Percentiles rank a stretch among this genome's conserved stretches.
These are phyloP conservation scores for Pristionchus fissidentatus DNA, from an alignment of 2,888 invertebrate genomes.

Conservation along the genomic window DNA sequence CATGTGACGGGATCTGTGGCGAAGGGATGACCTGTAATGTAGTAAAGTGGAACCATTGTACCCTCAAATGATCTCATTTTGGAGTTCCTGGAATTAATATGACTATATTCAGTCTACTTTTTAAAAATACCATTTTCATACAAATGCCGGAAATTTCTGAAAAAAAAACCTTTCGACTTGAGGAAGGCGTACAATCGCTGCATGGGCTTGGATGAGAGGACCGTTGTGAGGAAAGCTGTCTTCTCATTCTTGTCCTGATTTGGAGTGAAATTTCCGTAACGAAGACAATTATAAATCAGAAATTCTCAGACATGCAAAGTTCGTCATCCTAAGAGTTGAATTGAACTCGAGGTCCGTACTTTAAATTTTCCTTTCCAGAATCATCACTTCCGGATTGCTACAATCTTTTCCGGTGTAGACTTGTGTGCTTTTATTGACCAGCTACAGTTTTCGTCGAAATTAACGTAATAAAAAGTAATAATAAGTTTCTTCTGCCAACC, in stretches of 20 bases:
- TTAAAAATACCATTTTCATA: neutral
- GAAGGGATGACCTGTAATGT: constrained; percentile 66
- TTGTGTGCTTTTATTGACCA: no score
- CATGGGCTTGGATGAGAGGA: constrained; percentile 86
- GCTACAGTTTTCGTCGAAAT: no score
- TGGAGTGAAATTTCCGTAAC: no score
- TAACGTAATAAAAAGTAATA: neutral
- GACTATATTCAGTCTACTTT: no score
- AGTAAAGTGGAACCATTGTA: constrained; percentile 36
- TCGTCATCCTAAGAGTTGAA: constrained; percentile 29
- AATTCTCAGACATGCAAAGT: constrained; percentile 39
- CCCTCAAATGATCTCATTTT: neutral
- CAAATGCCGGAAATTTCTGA: constrained; percentile 42
- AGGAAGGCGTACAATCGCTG: constrained; percentile 82
- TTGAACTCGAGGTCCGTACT: neutral
- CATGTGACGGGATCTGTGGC: constrained; percentile 59
- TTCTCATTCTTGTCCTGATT: constrained; percentile 81
- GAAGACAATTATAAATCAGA: no score
- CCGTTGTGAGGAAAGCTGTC: constrained; percentile 85
- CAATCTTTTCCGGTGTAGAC: no score
- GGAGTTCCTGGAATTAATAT: neutral
- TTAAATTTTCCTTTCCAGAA: neutral
- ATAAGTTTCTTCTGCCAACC: no score
- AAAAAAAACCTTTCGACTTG: constrained; percentile 63
- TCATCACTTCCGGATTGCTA: no score